Conservation (phyloP, 2,888 invertebrate species). For the Miltochrista miniata region DNA sequence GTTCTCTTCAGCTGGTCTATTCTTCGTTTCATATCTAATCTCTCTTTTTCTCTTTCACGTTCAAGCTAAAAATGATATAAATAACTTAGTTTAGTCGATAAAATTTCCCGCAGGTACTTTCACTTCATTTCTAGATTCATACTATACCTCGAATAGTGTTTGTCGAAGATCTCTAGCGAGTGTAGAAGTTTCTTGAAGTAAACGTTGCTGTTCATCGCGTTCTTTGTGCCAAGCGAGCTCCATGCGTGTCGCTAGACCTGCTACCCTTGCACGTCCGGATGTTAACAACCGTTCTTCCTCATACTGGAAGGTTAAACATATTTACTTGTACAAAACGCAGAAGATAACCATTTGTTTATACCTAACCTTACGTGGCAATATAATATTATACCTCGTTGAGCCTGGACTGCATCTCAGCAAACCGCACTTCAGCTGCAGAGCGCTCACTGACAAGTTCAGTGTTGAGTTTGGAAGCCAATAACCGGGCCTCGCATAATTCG, state of each 20-base stretch:
- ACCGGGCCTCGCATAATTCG: constrained; percentile 92
- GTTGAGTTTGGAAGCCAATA: constrained; percentile 92
- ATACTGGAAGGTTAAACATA: constrained; percentile 73
- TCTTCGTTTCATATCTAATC: constrained; percentile 92
- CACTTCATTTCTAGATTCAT: too few relatives aligned
- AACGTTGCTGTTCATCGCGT: constrained; percentile 94
- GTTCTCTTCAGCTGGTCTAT: constrained; percentile 93
- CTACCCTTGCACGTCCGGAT: constrained; percentile 92
- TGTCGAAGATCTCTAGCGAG: constrained; percentile 94
- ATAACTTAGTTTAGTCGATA: background rate
- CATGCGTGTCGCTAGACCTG: constrained; percentile 93
- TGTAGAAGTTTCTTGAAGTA: constrained; percentile 95
- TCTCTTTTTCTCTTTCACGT: constrained; percentile 94
- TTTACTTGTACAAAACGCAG: background rate
- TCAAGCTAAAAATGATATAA: constrained; percentile 85
- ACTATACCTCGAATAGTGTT: constrained; percentile 89
- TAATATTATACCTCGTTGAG: constrained; percentile 87
- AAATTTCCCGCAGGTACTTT: background rate
- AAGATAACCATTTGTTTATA: too few relatives aligned
- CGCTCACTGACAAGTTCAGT: constrained; percentile 95
- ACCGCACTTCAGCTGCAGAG: constrained; percentile 92
- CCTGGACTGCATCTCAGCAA: constrained; percentile 94
- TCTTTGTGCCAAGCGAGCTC: constrained; percentile 98
- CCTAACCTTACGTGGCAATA: background rate
- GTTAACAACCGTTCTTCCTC: constrained; percentile 94